phyloP scores from a whole-genome alignment of 2,113 vertebrate species.

The Labeo rohita region DNA sequence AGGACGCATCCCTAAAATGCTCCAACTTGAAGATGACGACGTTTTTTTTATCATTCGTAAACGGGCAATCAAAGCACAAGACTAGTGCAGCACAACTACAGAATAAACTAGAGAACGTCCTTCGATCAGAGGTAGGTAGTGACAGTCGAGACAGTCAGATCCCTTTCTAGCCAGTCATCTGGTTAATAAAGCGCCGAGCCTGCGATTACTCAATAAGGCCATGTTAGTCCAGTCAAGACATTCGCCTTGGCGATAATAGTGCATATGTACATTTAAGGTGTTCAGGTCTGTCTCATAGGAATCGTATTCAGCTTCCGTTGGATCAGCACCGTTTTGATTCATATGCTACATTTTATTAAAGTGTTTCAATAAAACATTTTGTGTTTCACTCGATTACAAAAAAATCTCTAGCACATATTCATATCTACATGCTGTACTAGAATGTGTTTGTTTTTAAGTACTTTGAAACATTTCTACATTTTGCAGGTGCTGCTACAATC shows the following conservation, averaged over 20 bases:
- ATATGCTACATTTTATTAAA: slow-evolving; percentile 32
- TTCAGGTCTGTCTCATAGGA: slow-evolving; percentile 21
- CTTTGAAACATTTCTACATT: not conserved
- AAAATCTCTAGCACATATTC: not conserved
- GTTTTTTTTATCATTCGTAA: not conserved
- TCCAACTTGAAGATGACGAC: not conserved
- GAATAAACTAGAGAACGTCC: slow-evolving; percentile 52
- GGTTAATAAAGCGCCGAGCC: not conserved
- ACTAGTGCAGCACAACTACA: slow-evolving; percentile 49
- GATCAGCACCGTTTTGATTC: slow-evolving; percentile 39
- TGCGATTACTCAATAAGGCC: slow-evolving; percentile 28
- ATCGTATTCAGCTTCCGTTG: not conserved
- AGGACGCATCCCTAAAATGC: not conserved
- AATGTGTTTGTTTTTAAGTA: not conserved
- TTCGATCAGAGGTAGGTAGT: slow-evolving; percentile 75
- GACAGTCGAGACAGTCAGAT: slow-evolving; percentile 49
- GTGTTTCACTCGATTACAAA: not conserved
- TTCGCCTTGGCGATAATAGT: slow-evolving; percentile 2
- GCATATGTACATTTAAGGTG: slow-evolving; percentile 40
- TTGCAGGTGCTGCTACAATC: slow-evolving; percentile 14
- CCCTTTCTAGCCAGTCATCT: slow-evolving; percentile 40
- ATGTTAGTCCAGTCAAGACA: not conserved
- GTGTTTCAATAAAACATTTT: not conserved
- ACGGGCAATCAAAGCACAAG: not conserved
- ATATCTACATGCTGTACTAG: not conserved